Percentiles rank a stretch among this genome's conserved stretches.
Evolutionary conservation across 2,113 vertebrate species (phyloP).

Genomic region (Prunella fulvescens): DNA sequence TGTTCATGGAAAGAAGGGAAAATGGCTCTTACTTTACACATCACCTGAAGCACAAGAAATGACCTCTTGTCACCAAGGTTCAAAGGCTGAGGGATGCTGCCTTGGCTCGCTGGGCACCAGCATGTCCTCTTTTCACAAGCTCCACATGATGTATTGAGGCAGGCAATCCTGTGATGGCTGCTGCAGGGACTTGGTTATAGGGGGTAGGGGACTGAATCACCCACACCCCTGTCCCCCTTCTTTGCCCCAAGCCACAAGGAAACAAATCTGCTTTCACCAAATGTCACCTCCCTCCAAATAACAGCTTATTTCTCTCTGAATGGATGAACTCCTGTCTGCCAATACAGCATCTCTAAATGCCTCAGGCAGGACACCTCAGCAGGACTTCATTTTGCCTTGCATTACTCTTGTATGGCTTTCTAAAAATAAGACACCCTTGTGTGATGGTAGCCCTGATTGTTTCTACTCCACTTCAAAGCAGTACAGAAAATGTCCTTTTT

Average conservation of each 20-base stretch:
- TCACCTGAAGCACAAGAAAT: neutral
- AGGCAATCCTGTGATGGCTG: neutral
- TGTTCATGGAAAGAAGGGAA: neutral
- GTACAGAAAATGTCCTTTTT: neutral
- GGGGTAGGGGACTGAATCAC: neutral
- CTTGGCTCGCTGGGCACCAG: neutral
- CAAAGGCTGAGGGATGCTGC: neutral
- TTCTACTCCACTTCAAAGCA: neutral
- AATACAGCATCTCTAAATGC: neutral
- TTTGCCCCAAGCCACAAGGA: neutral
- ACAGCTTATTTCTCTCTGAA: neutral
- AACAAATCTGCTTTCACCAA: neutral
- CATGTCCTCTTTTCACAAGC: fast-evolving
- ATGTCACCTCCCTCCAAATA: neutral
- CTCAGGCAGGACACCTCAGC: neutral
- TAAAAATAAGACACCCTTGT: neutral
- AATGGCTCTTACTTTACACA: neutral
- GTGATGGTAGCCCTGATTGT: neutral
- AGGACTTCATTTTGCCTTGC: neutral
- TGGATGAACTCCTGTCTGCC: neutral
- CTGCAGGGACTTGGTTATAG: neutral
- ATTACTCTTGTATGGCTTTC: neutral
- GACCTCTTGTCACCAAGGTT: fast-evolving
- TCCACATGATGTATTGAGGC: neutral
- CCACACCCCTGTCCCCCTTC: neutral